Evolutionary conservation across 2,888 invertebrate species (phyloP).

Genomic region (Cynaeus angustus): DNA sequence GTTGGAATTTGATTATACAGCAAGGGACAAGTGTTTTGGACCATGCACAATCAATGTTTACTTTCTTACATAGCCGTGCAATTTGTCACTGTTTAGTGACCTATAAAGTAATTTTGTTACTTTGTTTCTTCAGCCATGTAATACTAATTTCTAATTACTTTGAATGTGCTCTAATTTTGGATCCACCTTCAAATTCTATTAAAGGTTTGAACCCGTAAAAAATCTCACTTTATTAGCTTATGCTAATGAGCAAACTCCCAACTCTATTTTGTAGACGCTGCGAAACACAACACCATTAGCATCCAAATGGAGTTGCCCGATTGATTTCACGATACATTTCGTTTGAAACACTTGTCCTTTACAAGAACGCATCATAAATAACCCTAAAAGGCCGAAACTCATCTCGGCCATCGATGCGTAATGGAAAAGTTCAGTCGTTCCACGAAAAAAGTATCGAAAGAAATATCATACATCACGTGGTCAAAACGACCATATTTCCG

Average conservation of each 20-base stretch:
- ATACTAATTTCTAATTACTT: no score
- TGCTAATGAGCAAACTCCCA: conserved; percentile 2
- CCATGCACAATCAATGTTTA: no score
- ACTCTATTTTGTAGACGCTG: no score
- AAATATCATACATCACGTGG: conserved; percentile 19
- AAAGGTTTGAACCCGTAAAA: no score
- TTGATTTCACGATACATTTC: conserved; percentile 28
- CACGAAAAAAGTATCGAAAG: conserved; percentile 4
- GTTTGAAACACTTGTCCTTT: conserved; percentile 29
- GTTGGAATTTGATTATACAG: no score
- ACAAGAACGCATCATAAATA: conserved; percentile 18
- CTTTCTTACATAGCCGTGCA: no score
- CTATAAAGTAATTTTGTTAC: no score
- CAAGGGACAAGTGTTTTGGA: no score
- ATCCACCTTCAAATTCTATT: no score
- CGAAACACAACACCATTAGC: conserved; percentile 26
- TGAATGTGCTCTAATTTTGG: no score
- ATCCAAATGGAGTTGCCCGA: conserved; percentile 31
- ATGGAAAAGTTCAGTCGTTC: conserved; percentile 5
- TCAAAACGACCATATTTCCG: conserved; percentile 19
- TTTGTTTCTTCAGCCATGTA: no score
- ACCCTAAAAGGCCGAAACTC: conserved; percentile 18
- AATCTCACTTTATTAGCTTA: not conserved
- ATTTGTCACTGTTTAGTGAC: no score
- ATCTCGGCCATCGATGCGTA: conserved; percentile 11